These are phyloP conservation scores for Tricholaema leucomelas DNA, from an alignment of 2,113 vertebrate genomes.

Conservation along the genomic window DNA sequence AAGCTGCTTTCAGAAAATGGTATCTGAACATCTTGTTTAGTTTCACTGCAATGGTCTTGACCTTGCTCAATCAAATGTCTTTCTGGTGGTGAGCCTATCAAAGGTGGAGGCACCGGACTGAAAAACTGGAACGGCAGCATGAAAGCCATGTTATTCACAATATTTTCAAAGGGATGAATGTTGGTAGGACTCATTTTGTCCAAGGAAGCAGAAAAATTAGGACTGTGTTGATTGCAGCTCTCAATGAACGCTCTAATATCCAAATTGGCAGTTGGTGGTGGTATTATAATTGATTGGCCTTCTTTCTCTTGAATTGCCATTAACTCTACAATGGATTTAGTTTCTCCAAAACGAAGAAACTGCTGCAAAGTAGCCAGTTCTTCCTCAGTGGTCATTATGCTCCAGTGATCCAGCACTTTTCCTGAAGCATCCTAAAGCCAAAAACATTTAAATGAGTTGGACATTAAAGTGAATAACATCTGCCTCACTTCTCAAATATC, in stretches of 20 bases:
- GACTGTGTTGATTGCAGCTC: conserved; percentile 82
- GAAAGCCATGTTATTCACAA: conserved; percentile 93
- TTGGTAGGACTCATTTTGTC: conserved; percentile 81
- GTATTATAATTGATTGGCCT: conserved; percentile 85
- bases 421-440: conserved; percentile 89
- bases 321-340: conserved; percentile 96
- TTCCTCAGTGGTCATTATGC: conserved; percentile 96
- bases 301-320: conserved; percentile 98
- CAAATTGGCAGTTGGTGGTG: conserved; percentile 84
- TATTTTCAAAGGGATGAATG: conserved; percentile 93
- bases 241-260: conserved; percentile 97
- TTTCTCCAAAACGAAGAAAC: conserved; percentile 97
- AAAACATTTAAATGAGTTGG: background rate
- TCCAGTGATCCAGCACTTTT: conserved; percentile 97
- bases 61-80: conserved; percentile 77
- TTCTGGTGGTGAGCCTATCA: conserved; percentile 85
- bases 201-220: conserved; percentile 74
- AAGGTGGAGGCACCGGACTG: conserved; percentile 86
- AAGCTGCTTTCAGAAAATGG: conserved; percentile 77
- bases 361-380: conserved; percentile 95
- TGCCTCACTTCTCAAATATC: background rate
- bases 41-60: conserved; percentile 75
- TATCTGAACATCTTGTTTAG: conserved; percentile 68
- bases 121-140: conserved; percentile 95
- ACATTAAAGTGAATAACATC: background rate